Base-by-base conservation (phyloP, 2,113 vertebrate species). In the Labeo rohita region DNA sequence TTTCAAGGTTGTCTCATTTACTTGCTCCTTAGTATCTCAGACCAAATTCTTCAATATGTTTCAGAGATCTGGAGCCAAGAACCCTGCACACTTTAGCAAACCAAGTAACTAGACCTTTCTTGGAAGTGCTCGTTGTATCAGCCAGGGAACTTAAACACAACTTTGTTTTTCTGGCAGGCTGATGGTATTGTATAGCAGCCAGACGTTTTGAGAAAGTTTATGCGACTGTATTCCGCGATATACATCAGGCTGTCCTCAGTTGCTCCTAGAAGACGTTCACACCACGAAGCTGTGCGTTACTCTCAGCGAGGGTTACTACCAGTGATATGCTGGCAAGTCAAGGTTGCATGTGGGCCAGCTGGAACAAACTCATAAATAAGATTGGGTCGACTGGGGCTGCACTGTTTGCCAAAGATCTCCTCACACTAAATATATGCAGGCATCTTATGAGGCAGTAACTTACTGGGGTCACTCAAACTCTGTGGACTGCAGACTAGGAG, bases 321-420 rank as follows among this genome's bases (percentile, higher is more conserved):
- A 86, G 66, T 86, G 73, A 86, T 78, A 72, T 78, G 72, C 36
- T 87, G 70, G 36, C 52, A 68, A 81, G 77, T 81, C 88, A 87
- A 87, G 85, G 88, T 63, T 72, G 45, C 39, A 70, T 63, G 66
- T 47, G 72, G 78, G 79, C 61, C 85, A 77, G 39, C 78, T 65
- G 50, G 85, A 84, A 87, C 82, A 84, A 81, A 76, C 82, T 23
- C 78, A 85, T 87, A 89, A 72, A 89, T 89, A 70, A 87, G 59
- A 34, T 39, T 6, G n/a, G 47, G 66, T 13, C 56, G 66, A 45
- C 45, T 28, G 50, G 49, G 21, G 34, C n/a, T 75, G 12, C 3
- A 1, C 45, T 83, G 56, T 73, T 76, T 76, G 72, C 54, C 66
- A 81, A 52, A n/a, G 28, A 79, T 77, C 74, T 74, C 39, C 74